Base-by-base conservation (phyloP, 1,140 invertebrate genomes). In the Drosophila pseudoobscura region DNA sequence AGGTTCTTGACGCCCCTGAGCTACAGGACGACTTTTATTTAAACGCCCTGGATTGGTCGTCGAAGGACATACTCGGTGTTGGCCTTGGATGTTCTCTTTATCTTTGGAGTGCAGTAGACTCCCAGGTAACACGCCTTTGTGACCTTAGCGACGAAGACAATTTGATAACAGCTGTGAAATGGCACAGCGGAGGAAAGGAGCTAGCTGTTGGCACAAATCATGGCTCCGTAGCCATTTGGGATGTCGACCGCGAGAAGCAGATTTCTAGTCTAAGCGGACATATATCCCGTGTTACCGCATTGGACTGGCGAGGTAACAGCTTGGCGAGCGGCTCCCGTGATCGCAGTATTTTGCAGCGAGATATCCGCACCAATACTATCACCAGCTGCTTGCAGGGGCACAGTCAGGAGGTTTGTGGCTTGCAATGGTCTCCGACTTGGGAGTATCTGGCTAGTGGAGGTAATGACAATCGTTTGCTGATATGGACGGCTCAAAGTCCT, bases 361-460 rank as follows among this genome's bases (percentile, higher is more conserved):
- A 99, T 92, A 96, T 98, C 1, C 94, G 99, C 50, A 96, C 96
- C 97, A 93, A 92, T 95, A 8, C 94, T 39, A 93, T 94, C 11
- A 96, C 97, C 62, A 92, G 96, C 49, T 94, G 95, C 45, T 92
- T 99, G 1, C 95, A 95, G 11, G 97, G 97, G 0, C 99, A 99
- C 92, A 92, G 97, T 54, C 98, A 99, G 92, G 99, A 99, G 93
- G 97, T 97, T 7, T 99, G 99, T 93, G 99, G 99, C 1, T 92
- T 99, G 4, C 99, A 99, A 92, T 99, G 99, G 99, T 99, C 98
- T 7, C 98, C 98, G 0, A 98, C 99, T 91, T 97, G 98, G 80
- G 97, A 99, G 91, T 98, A 98, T 91, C 92, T 99, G 15, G 99
- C 99, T 0, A 99, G 98, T 5, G 98, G 99, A 26, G 99, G 99